phyloP scores from a whole-genome alignment of 2,888 invertebrate species.

The Amphimallon solstitiale region DNA sequence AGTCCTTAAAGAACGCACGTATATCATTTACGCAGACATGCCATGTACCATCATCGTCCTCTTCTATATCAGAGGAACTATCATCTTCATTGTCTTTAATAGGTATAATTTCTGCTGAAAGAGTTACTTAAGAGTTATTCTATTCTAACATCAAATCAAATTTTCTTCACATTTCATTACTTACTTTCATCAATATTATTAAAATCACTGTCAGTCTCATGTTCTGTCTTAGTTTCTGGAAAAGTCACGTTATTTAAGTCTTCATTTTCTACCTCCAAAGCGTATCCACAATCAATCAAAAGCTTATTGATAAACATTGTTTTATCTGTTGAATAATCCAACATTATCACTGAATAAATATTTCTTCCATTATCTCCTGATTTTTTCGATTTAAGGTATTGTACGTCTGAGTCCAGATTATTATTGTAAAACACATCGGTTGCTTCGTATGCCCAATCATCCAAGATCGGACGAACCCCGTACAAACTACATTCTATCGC shows the following conservation, averaged over 20 bases:
- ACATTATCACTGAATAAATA: conserved; percentile 65
- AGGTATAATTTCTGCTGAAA: not conserved
- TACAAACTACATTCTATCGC: conserved; percentile 71
- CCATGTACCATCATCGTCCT: conserved; percentile 9
- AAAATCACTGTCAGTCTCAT: conserved; percentile 37
- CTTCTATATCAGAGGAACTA: not conserved
- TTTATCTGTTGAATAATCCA: conserved; percentile 63
- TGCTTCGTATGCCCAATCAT: conserved; percentile 67
- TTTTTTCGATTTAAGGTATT: conserved; percentile 54
- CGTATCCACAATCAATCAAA: conserved; percentile 66
- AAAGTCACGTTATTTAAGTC: conserved; percentile 45
- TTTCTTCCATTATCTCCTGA: conserved; percentile 60
- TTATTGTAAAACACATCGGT: conserved; percentile 66
- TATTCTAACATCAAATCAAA: conserved; percentile 11
- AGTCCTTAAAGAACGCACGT: not conserved
- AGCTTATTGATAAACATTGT: conserved; percentile 65
- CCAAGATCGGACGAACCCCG: conserved; percentile 65
- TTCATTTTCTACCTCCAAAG: conserved; percentile 50
- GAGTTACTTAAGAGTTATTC: no score
- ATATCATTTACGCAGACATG: conserved; percentile 7
- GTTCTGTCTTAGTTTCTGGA: conserved; percentile 34
- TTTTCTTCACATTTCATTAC: not conserved
- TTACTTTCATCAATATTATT: conserved; percentile 13
- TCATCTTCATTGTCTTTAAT: not conserved
- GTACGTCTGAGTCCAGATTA: conserved; percentile 61